Evolutionary conservation across 2,113 vertebrate genomes (phyloP), one percentile per base, ranked within the genome.

Genomic region (Salvelinus namaycush): DNA sequence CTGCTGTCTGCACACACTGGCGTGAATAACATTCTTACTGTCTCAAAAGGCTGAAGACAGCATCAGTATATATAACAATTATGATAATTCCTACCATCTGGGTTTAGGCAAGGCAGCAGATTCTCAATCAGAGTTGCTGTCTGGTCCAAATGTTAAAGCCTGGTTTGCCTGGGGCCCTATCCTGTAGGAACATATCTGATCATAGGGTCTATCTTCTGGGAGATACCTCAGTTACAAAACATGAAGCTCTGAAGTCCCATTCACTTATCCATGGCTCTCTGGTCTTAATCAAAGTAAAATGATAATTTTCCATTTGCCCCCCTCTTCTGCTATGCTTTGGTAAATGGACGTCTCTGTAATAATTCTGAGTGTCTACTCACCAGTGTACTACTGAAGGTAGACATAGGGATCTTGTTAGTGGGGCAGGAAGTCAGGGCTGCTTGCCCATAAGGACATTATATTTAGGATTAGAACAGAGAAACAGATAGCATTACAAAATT

Each of bases 271-370:
- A 31, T 74, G 48, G 26, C 67, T 80, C 75, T 26, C n/a, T 78
- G 64, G 75, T 76, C 75, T 77, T 78, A 81, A 85, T 88, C 78
- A 79, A 84, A 82, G 72, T 70, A 76, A 76, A 79, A 81, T 84
- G 66, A 85, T 82, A 64, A 76, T 62, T 27, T 31, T 51, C 60
- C 54, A 71, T 75, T 34, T 69, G 5, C 14, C 31, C 60, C 13
- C 9, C 44, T 49, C 27, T 68, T 4, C 11, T 8, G 12, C 24
- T 64, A 73, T 49, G 73, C 75, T 34, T 72, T 34, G 29, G 68
- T 75, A 74, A 86, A 82, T 74, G 44, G 76, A 74, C 64, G 44
- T 76, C 26, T 75, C 74, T 78, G 72, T 72, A 78, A 79, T 78
- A 75, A 76, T 79, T 54, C 57, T 14, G 68, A 75, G n/a, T 57